Base-by-base conservation (phyloP, 2,113 vertebrate species). In the Zosterops lateralis region DNA sequence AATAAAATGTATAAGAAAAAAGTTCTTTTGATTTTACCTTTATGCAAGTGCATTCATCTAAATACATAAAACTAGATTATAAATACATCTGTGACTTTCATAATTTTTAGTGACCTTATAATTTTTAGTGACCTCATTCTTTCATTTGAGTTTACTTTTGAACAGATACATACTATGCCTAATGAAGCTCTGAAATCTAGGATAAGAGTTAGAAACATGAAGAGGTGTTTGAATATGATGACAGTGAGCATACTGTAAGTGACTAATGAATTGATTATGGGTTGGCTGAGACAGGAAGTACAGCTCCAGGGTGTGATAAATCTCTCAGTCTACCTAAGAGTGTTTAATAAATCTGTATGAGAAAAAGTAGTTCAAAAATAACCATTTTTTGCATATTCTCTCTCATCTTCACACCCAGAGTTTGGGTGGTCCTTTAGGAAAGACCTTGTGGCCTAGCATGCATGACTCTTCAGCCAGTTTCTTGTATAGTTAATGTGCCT, bases 401-500 rank as follows among this genome's bases (percentile, higher is more conserved):
- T 42, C 56, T 82, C 40, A 31, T 88, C 87, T 84, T 74, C 81
- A 85, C 21, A 26, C 17, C 34, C 76, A 53, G 61, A 93, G 24
- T 58, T 77, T 97, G 96, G 88, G 87, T 97, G 94, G 96, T 97
- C 96, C 88, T 86, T 92, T 81, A 95, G 76, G 81, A 96, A 92
- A 90, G 90, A 79, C 91, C 79, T 95, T 93, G 83, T 94, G 83
- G 93, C 92, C 72, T 89, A 88, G 67, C 71, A 73, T 11, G n/a
- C 89, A 92, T 60, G 80, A 84, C 34, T 93, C 93, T 92, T 96
- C 60, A 89, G 62, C 73, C 53, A 61, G 79, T 92, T 96, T 96
- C 65, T 93, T 61, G 38, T 92, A 48, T 60, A 72, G 76, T 93
- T 96, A 89, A 93, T 77, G 90, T 95, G 92, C 84, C 44, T 74